phyloP scores from a whole-genome alignment of 1,140 invertebrate species.

The Ips nitidus region DNA sequence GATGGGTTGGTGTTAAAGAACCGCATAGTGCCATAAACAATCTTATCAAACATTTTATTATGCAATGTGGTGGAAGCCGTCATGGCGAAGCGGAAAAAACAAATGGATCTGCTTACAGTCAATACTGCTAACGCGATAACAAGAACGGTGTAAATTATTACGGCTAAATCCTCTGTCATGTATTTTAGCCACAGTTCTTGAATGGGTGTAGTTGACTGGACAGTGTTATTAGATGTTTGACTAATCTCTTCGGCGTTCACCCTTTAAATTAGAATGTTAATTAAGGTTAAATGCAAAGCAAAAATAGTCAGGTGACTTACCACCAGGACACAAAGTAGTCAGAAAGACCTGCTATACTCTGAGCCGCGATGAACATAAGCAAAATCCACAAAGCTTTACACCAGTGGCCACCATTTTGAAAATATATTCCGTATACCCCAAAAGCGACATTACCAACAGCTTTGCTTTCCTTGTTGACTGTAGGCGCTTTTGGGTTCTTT shows the following conservation, averaged over 20 bases:
- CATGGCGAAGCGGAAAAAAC: conserved; percentile 76
- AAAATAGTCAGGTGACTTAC: conserved; percentile 15
- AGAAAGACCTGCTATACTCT: conserved; percentile 12
- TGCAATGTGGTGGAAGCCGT: conserved; percentile 65
- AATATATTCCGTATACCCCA: conserved; percentile 62
- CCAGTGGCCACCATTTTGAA: conserved; percentile 57
- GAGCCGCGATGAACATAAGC: conserved; percentile 12
- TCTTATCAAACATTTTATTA: conserved; percentile 78
- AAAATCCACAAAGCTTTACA: conserved; percentile 16
- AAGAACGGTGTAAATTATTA: conserved; percentile 11
- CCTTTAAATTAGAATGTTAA: conserved; percentile 10
- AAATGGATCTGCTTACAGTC: conserved; percentile 64
- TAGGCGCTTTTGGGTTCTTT: conserved; percentile 2
- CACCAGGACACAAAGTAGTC: conserved; percentile 31
- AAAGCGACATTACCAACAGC: conserved; percentile 59
- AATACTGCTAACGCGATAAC: conserved; percentile 52
- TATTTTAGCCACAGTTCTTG: conserved; percentile 25
- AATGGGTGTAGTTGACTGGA: conserved; percentile 1
- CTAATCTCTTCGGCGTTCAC: conserved; percentile 22
- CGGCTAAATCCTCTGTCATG: conserved; percentile 20
- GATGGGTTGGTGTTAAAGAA: conserved; percentile 88
- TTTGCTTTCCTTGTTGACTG: conserved; percentile 32
- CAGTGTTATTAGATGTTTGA: conserved; percentile 7
- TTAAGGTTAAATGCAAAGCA: background rate
- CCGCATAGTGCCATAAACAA: conserved; percentile 78